A percentile compares a stretch with the other conserved stretches of the same genome.
Conservation (phyloP, 2,797 vertebrate species). For the Helicolenus hilgendorfi region DNA sequence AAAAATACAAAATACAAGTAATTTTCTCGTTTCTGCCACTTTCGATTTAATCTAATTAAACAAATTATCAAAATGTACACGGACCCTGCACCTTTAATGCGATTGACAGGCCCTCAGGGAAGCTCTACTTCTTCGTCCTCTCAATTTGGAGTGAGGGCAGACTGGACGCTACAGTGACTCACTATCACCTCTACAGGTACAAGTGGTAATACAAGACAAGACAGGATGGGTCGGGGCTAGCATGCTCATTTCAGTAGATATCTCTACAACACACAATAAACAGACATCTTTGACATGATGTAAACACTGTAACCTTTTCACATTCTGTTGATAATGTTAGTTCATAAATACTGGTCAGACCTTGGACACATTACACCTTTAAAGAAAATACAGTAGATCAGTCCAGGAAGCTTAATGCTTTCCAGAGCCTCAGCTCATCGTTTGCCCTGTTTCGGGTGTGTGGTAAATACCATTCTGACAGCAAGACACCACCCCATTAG, state of each 20-base stretch:
- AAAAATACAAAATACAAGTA: neutral
- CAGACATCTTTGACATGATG: too few relatives aligned
- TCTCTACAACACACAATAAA: too few relatives aligned
- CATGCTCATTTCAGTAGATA: neutral
- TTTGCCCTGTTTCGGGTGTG: slow-evolving; percentile 12
- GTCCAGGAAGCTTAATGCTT: neutral
- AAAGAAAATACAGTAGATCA: neutral
- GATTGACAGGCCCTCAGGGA: neutral
- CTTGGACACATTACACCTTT: neutral
- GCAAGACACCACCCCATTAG: slow-evolving; percentile 65
- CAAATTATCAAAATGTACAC: neutral
- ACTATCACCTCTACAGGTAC: neutral
- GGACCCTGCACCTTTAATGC: neutral
- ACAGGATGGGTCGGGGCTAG: fast-evolving
- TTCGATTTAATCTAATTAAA: neutral
- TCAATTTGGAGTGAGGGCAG: neutral
- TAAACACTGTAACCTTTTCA: neutral
- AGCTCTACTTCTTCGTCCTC: neutral
- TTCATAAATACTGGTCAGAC: too few relatives aligned
- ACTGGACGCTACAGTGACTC: neutral
- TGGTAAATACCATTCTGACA: slow-evolving; percentile 71
- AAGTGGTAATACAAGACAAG: neutral
- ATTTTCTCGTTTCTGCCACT: neutral
- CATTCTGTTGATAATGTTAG: neutral
- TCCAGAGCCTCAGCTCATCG: neutral